phyloP scores from a whole-genome alignment of 2,888 invertebrate genomes.

The Sclerodermus sp. region DNA sequence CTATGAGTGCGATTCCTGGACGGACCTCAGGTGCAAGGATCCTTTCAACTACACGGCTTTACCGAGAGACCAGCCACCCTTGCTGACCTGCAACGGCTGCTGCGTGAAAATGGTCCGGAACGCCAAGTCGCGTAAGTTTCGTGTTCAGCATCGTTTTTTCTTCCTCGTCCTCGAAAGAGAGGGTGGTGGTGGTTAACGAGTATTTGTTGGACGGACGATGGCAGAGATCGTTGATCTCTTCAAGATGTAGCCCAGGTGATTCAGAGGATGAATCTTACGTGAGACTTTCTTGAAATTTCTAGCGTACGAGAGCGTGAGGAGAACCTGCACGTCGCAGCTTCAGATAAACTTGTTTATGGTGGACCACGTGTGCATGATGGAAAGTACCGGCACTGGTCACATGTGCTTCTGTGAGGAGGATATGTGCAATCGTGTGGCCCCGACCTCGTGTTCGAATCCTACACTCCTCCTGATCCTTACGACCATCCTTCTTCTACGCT shows the following conservation, averaged over 20 bases:
- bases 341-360: slow-evolving; percentile 97
- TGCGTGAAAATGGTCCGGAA: slow-evolving; percentile 95
- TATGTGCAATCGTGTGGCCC: slow-evolving; percentile 77
- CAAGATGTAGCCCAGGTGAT: too few species aligned
- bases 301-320: slow-evolving; percentile 88
- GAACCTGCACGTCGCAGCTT: slow-evolving; percentile 90
- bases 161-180: too few species aligned
- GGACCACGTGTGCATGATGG: slow-evolving; percentile 98
- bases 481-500: slow-evolving; percentile 44
- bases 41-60: slow-evolving; percentile 91
- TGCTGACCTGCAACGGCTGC: slow-evolving; percentile 89
- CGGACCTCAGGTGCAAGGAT: slow-evolving; percentile 85
- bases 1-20: slow-evolving; percentile 93
- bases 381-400: slow-evolving; percentile 96
- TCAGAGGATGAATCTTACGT: too few species aligned
- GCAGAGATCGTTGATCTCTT: too few species aligned
- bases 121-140: slow-evolving; percentile 80
- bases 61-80: slow-evolving; percentile 83
- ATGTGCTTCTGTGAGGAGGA: slow-evolving; percentile 99
- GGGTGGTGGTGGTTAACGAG: too few species aligned
- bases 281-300: slow-evolving; percentile 48
- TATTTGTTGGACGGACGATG: too few species aligned
- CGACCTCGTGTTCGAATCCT: slow-evolving; percentile 47
- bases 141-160: neutral
- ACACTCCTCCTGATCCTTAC: slow-evolving; percentile 48